Conservation (phyloP, 1,140 invertebrate genomes). For the Bombus sibiricus region DNA sequence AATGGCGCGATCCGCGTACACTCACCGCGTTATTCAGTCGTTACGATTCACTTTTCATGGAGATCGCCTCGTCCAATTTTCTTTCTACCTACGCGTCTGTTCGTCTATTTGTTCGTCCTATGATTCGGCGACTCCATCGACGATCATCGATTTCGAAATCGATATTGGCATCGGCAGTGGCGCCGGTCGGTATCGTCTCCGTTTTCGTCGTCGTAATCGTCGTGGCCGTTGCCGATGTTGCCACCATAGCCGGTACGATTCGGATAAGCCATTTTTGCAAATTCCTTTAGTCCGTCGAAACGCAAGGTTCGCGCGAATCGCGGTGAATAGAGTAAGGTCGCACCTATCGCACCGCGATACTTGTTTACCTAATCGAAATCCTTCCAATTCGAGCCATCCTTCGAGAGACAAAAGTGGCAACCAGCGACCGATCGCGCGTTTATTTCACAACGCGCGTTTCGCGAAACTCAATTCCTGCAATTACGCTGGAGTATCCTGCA, state of each 20-base stretch:
- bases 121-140: background rate
- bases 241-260: background rate
- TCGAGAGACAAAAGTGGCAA: background rate
- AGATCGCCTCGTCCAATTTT: background rate
- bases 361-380: background rate
- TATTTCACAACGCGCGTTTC: background rate
- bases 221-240: background rate
- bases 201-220: rapidly evolving
- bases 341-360: background rate
- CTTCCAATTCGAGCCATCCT: too few relatives aligned
- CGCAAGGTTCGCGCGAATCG: background rate
- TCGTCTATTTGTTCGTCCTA: background rate
- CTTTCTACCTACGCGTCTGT: background rate
- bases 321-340: background rate
- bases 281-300: background rate
- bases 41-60: background rate
- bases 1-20: background rate
- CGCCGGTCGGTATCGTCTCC: too few relatives aligned
- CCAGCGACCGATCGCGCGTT: background rate
- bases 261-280: background rate
- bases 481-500: too few relatives aligned
- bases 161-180: background rate
- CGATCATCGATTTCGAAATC: background rate
- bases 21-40: background rate
- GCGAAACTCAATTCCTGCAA: too few relatives aligned